Evolutionary conservation across 2,113 vertebrate genomes (phyloP).

Genomic region (Psilopsiagon aymara): DNA sequence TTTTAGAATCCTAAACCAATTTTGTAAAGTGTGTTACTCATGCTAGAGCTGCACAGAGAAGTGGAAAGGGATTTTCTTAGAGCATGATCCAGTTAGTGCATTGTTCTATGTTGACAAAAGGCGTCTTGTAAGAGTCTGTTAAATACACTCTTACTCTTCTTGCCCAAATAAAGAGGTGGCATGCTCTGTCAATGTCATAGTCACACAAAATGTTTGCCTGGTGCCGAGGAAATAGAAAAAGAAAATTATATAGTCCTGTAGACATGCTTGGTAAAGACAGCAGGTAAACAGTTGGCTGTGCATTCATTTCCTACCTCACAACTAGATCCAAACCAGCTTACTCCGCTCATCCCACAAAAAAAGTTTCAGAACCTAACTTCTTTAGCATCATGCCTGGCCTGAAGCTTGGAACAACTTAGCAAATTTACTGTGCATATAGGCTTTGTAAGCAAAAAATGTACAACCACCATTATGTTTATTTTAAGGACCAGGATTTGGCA

Average conservation of each 20-base stretch:
- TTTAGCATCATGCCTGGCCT: neutral
- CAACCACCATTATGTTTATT: conserved; percentile 45
- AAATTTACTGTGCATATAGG: neutral
- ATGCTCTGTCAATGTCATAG: accelerated
- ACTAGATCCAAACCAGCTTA: neutral
- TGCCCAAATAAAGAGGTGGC: neutral
- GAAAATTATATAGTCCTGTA: neutral
- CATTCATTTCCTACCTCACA: neutral
- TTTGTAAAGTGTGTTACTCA: neutral
- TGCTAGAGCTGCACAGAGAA: neutral
- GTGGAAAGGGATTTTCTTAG: neutral
- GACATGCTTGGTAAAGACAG: neutral
- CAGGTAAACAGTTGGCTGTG: neutral
- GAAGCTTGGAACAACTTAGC: neutral
- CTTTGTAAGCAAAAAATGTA: neutral
- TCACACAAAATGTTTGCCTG: neutral
- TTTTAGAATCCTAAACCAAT: neutral
- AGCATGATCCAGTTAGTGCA: neutral
- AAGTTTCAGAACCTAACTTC: neutral
- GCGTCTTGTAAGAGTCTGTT: neutral
- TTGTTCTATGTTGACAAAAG: neutral
- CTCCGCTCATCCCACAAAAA: neutral
- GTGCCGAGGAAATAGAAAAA: neutral
- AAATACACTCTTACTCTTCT: neutral
- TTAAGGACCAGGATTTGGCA: conserved; percentile 94